Base-by-base conservation (phyloP, 2,113 vertebrate genomes). In the Lasiurus cinereus region DNA sequence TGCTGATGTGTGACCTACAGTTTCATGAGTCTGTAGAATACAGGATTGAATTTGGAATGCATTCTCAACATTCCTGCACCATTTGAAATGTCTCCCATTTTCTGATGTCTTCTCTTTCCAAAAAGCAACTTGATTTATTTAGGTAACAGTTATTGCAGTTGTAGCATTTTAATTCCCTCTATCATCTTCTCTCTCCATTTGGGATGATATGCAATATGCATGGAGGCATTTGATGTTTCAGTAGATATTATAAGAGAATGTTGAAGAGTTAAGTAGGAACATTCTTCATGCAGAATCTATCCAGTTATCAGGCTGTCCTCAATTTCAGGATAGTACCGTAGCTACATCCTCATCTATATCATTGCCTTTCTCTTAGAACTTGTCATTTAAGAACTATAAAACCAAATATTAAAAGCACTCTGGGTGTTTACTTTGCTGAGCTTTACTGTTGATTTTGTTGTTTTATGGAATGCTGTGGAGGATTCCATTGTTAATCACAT, bases 301-400 rank as follows among this genome's bases (percentile, higher is more conserved):
- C 80, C 43, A 14, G 80, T 46, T 66, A 59, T 69, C 69, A 74
- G 67, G 6, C 83, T 94, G 31, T 79, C 88, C 88, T 96, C 78
- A 48, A 2, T 74, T 54, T 39, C 36, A 22, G 87, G 43, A 18
- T 76, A 11, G 21, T 84, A 22, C 73, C 0, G 0, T 39, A 78
- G 59, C 69, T 72, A n/a, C 33, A 77, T 43, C 36, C 79, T 90
- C 88, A 22, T 78, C 76, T 69, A 6, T 12, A 67, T 76, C 82
- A 36, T 46, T 64, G 43, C 77, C 72, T 89, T 94, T 95, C 89
- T 91, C 93, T 87, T 84, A 80, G 88, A 96, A 87, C 14, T 54
- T 92, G 64, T 70, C 93, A 80, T 88, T 96, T 96, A 87, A 94
- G 96, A 95, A 86, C 39, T 16, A 87, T 96, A 89, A 91, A 95